These are phyloP conservation scores for Antheraea pernyi DNA, from an alignment of 1,140 invertebrate genomes.

Conservation along the genomic window DNA sequence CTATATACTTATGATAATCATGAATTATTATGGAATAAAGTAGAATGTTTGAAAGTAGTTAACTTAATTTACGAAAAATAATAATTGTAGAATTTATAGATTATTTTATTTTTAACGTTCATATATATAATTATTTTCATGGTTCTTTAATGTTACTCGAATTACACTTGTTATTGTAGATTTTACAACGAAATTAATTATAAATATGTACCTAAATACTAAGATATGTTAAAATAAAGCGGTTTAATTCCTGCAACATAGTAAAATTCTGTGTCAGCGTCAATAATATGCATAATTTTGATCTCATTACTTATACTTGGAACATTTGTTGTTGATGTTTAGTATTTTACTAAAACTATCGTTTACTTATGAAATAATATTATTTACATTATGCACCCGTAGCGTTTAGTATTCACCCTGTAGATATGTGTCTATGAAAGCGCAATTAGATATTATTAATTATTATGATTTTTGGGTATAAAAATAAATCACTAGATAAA, in stretches of 20 bases:
- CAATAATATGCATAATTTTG: neutral
- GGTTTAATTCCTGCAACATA: neutral
- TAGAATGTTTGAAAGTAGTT: slow-evolving; percentile 38
- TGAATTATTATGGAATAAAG: slow-evolving; percentile 19
- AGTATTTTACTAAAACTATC: too few relatives aligned
- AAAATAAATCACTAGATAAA: neutral
- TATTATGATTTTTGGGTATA: neutral
- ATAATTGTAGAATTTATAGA: slow-evolving; percentile 7
- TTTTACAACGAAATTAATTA: slow-evolving; percentile 70
- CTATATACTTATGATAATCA: slow-evolving; percentile 1
- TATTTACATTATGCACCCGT: slow-evolving; percentile 53
- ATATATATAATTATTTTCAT: slow-evolving; percentile 11
- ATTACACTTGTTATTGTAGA: slow-evolving; percentile 53
- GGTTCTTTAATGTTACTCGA: slow-evolving; percentile 15
- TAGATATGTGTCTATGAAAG: slow-evolving; percentile 23
- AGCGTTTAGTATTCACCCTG: slow-evolving; percentile 45
- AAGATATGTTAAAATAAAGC: neutral
- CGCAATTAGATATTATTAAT: slow-evolving; percentile 5
- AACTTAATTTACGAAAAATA: slow-evolving; percentile 13
- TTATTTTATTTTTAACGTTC: slow-evolving; percentile 3
- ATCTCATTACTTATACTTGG: neutral
- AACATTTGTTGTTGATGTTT: neutral
- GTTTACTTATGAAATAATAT: slow-evolving; percentile 16
- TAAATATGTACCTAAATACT: slow-evolving; percentile 30
- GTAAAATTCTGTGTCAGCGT: neutral